phyloP scores from a whole-genome alignment of 2,888 invertebrate genomes.

The Lobophora halterata region DNA sequence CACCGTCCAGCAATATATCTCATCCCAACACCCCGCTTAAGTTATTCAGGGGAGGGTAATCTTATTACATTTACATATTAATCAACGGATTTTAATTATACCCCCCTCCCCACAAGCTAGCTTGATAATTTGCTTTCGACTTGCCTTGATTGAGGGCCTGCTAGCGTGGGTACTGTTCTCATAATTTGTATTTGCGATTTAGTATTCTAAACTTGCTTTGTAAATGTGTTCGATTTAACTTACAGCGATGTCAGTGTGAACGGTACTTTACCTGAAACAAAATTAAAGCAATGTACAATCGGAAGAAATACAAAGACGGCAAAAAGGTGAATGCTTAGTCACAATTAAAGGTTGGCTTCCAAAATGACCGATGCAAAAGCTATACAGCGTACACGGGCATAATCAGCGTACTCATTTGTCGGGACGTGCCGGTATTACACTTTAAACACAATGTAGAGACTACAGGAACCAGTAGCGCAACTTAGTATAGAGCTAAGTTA shows the following conservation, averaged over 20 bases:
- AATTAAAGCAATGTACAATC: conserved; percentile 4
- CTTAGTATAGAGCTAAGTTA: too few relatives aligned
- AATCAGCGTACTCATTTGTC: conserved; percentile 73
- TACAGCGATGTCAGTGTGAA: conserved; percentile 30
- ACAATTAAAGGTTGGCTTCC: conserved; percentile 22
- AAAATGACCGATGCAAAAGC: conserved; percentile 24
- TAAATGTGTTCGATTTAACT: conserved; percentile 33
- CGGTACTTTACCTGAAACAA: conserved; percentile 58
- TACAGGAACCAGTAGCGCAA: conserved; percentile 12
- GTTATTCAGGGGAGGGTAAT: conserved; percentile 96
- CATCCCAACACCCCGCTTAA: conserved; percentile 74
- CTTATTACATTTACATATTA: conserved; percentile 99
- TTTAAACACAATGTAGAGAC: conserved; percentile 37
- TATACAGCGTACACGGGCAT: conserved; percentile 51
- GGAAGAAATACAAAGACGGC: neutral
- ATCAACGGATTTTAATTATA: conserved; percentile 99
- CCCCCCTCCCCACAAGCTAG: conserved; percentile 80
- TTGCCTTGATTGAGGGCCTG: conserved; percentile 69
- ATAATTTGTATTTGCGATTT: conserved; percentile 57
- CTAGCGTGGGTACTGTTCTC: conserved; percentile 58
- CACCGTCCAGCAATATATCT: conserved; percentile 73
- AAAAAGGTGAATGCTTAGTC: neutral
- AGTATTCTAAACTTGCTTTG: conserved; percentile 38
- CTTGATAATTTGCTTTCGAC: conserved; percentile 78
- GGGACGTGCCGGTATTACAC: conserved; percentile 36